Base-by-base conservation (phyloP, 1,140 invertebrate genomes). In the Rhagoletis pomonella region DNA sequence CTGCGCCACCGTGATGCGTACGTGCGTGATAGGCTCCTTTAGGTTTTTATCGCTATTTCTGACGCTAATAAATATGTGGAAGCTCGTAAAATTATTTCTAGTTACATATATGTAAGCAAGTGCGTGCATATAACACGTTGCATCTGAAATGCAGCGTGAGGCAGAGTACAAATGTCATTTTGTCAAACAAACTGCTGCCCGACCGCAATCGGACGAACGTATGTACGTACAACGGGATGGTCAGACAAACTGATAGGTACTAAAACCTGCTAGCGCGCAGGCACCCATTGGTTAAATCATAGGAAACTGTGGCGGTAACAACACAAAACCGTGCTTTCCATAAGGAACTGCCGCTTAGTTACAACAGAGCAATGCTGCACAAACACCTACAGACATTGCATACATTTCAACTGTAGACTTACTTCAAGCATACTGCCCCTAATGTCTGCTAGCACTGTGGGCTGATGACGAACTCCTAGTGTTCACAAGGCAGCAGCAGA, bases 221-320 rank as follows among this genome's bases (percentile, higher is more conserved):
- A 55, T 47, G 6, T 14, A n/a, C n/a, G n/a, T n/a, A n/a, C n/a
- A n/a, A n/a, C n/a, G n/a, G n/a, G 60, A 62, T 62, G 4, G 4
- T 6, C 10, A 62, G 60, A 14, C 17, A 62, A 17, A 55, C 73
- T 19, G 73, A 29, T 58, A 81, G 47, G 44, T 4, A 7, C 9
- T 62, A 62, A 62, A 62, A 62, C 60, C 17, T 5, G 73, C 9
- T 81, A 10, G 47, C 47, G 47, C 14, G 73, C 47, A 55, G 4
- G 73, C 73, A 81, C 44, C 44, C 73, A 81, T 44, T 81, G 73
- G 73, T 55, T 81, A 81, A 81, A 55, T 81, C 44, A 81, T 81
- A 55, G 29, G 73, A 9, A 81, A n/a, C n/a, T 55, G 44, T 58
- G 19, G 73, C 50, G 9, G 3, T n/a, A 81, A 55, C 17, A 19